Conservation (phyloP, 2,888 invertebrate species). For the Drosophila sordidapex region DNA sequence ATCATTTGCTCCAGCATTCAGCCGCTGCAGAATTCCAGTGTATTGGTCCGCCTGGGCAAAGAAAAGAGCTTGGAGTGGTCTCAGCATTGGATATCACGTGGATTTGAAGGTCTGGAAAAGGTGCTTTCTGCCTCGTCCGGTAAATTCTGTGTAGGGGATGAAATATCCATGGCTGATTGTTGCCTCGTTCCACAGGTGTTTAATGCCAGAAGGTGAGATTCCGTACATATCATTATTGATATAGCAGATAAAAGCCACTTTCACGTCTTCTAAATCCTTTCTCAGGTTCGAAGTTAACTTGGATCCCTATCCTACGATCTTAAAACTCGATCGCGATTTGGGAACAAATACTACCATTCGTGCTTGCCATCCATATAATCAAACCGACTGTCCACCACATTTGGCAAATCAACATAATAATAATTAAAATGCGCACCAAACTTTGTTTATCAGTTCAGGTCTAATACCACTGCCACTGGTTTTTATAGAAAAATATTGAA, state of each 20-base stretch:
- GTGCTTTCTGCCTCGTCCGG: slow-evolving; percentile 92
- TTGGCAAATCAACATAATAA: slow-evolving; percentile 87
- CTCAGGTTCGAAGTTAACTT: slow-evolving; percentile 95
- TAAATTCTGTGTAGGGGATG: slow-evolving; percentile 96
- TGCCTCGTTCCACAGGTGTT: slow-evolving; percentile 97
- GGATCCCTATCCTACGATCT: slow-evolving; percentile 93
- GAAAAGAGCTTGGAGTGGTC: slow-evolving; percentile 96
- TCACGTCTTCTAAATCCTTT: too few species aligned
- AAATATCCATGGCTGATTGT: slow-evolving; percentile 96
- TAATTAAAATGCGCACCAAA: neutral
- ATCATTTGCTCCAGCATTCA: slow-evolving; percentile 97
- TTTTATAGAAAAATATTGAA: neutral
- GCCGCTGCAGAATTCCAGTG: slow-evolving; percentile 95
- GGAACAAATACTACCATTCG: slow-evolving; percentile 94
- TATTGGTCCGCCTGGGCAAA: slow-evolving; percentile 93
- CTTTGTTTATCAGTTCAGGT: neutral
- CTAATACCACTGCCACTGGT: neutral
- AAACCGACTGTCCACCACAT: slow-evolving; percentile 97
- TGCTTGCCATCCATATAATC: slow-evolving; percentile 94
- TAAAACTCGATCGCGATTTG: slow-evolving; percentile 93
- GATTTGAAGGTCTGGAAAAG: slow-evolving; percentile 95
- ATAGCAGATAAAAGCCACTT: neutral
- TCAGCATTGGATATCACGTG: slow-evolving; percentile 94
- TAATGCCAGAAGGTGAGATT: slow-evolving; percentile 89
- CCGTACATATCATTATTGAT: neutral